phyloP scores from a whole-genome alignment of 2,888 invertebrate genomes.

The Tortricodes alternella region DNA sequence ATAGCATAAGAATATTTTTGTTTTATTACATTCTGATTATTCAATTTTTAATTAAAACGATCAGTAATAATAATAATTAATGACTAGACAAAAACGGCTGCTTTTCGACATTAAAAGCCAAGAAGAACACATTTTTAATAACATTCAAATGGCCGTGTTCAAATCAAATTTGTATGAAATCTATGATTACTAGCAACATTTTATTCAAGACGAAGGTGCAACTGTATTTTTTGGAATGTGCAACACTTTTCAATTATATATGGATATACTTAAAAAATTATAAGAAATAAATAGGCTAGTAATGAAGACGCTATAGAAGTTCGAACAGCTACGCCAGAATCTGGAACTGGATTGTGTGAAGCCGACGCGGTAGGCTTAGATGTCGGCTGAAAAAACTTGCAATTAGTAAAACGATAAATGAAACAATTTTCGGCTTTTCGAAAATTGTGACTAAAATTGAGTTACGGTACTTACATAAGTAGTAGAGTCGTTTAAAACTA shows the following conservation, averaged over 20 bases:
- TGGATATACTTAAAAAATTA: background rate
- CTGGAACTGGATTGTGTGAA: background rate
- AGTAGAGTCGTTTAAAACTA: slow-evolving; percentile 14
- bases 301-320: slow-evolving; percentile 3
- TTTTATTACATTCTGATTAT: slow-evolving; percentile 7
- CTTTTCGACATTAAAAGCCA: background rate
- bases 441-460: no score
- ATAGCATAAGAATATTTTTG: slow-evolving; percentile 10
- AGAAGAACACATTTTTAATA: no score
- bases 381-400: slow-evolving; percentile 8
- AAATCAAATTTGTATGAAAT: no score
- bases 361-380: slow-evolving; percentile 3
- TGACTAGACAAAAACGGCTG: slow-evolving; percentile 21
- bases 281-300: background rate
- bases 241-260: background rate
- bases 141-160: no score
- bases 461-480: slow-evolving; percentile 38
- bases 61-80: slow-evolving; percentile 3
- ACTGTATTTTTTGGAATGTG: slow-evolving; percentile 9
- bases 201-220: background rate
- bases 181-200: background rate
- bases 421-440: background rate
- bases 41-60: background rate
- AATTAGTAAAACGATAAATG: background rate
- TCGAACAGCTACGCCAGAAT: background rate